Conservation (phyloP, 2,888 invertebrate genomes). For the Luperina nickerlii region DNA sequence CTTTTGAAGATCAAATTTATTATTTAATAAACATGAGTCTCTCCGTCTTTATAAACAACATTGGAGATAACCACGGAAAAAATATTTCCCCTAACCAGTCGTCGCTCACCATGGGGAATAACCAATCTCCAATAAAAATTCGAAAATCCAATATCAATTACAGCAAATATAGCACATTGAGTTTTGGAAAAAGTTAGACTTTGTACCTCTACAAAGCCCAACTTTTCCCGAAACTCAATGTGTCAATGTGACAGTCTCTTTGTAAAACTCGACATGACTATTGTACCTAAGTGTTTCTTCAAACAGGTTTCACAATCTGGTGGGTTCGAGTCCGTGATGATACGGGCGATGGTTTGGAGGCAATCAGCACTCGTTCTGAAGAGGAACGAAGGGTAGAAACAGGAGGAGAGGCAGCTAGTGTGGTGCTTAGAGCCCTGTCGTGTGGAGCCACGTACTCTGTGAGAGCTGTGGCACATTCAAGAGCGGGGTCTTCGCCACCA, state of each 20-base stretch:
- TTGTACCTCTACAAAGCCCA: background rate
- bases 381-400: constrained; percentile 84
- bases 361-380: constrained; percentile 76
- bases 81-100: background rate
- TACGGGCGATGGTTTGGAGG: constrained; percentile 78
- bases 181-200: background rate
- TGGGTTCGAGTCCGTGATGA: constrained; percentile 87
- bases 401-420: constrained; percentile 82
- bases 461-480: constrained; percentile 84
- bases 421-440: constrained; percentile 81
- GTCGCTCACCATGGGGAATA: constrained; percentile 13
- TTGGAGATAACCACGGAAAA: background rate
- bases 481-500: constrained; percentile 83
- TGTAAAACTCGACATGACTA: background rate
- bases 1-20: constrained; percentile 25
- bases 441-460: constrained; percentile 87
- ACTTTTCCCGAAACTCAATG: background rate
- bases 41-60: constrained; percentile 13
- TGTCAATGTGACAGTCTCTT: background rate
- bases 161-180: background rate
- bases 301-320: constrained; percentile 84
- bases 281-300: background rate
- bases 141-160: constrained; percentile 23
- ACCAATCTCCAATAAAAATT: too few species aligned
- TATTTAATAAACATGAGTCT: constrained; percentile 24